A percentile compares a stretch with the other conserved stretches of the same genome.
These are phyloP conservation scores for Polymixis lichenea DNA, from an alignment of 2,888 invertebrate genomes.

Conservation along the genomic window DNA sequence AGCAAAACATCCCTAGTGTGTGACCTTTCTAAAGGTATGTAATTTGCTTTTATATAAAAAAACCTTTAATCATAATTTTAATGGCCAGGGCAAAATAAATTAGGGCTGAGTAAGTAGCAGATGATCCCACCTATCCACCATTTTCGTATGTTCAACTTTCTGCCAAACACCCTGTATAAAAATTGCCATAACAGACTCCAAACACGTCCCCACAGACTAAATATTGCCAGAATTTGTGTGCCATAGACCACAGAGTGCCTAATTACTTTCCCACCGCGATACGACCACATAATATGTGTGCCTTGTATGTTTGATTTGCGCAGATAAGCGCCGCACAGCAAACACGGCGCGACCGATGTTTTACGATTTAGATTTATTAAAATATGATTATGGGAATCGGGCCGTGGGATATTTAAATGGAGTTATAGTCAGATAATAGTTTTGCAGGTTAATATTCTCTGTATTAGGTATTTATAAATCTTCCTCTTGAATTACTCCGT, in stretches of 20 bases:
- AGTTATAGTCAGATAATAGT: not conserved
- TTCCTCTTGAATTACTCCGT: too few species aligned
- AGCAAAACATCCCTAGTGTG: too few species aligned
- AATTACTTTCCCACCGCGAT: slow-evolving; percentile 65
- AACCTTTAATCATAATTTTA: too few species aligned
- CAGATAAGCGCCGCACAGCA: slow-evolving; percentile 63
- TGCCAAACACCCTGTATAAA: too few species aligned
- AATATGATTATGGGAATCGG: slow-evolving; percentile 59
- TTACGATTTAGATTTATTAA: slow-evolving; percentile 57
- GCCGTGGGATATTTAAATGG: slow-evolving; percentile 42
- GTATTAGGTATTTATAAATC: too few species aligned
- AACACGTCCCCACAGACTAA: not conserved
- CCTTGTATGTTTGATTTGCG: slow-evolving; percentile 57
- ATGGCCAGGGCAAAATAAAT: too few species aligned
- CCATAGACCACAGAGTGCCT: slow-evolving; percentile 56
- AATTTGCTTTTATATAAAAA: too few species aligned
- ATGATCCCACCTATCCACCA: too few species aligned
- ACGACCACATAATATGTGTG: slow-evolving; percentile 63
- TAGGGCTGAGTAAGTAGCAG: too few species aligned
- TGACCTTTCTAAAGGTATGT: too few species aligned
- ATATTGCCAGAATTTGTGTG: slow-evolving; percentile 13
- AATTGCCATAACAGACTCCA: not conserved
- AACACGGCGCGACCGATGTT: slow-evolving; percentile 36
- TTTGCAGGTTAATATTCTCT: not conserved
- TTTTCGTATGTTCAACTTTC: too few species aligned